Conservation (phyloP, 2,797 vertebrate genomes). For the Picus viridis region DNA sequence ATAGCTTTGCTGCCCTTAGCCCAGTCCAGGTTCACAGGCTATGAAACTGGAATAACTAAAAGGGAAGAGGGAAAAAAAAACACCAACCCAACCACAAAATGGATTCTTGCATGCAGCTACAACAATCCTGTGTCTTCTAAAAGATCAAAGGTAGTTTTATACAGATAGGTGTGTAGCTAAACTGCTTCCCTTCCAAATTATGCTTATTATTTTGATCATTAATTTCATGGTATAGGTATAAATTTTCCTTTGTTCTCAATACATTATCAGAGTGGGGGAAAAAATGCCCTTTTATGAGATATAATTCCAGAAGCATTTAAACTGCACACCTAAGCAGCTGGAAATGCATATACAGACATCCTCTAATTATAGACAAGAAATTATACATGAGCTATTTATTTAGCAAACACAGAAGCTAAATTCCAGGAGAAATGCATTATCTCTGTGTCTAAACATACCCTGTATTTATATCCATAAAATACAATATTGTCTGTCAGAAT, state of each 20-base stretch:
- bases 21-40: background rate
- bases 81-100: background rate
- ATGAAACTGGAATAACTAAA: background rate
- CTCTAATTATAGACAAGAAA: background rate
- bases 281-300: background rate
- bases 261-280: background rate
- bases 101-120: accelerated
- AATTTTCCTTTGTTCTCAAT: background rate
- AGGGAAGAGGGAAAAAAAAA: background rate
- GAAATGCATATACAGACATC: background rate
- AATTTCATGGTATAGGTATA: background rate
- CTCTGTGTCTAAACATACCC: background rate
- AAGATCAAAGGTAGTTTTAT: background rate
- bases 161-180: background rate
- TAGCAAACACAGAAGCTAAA: background rate
- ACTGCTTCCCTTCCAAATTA: background rate
- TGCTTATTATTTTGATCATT: background rate
- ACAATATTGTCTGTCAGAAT: background rate
- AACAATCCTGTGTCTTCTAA: background rate
- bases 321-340: background rate
- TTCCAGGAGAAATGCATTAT: background rate
- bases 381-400: background rate
- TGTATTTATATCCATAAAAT: background rate
- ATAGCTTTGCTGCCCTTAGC: background rate
- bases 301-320: background rate